A percentile compares a stretch with the other conserved stretches of the same genome.
Conservation (phyloP, 1,140 invertebrate species). For the Chrysopa pallens region DNA sequence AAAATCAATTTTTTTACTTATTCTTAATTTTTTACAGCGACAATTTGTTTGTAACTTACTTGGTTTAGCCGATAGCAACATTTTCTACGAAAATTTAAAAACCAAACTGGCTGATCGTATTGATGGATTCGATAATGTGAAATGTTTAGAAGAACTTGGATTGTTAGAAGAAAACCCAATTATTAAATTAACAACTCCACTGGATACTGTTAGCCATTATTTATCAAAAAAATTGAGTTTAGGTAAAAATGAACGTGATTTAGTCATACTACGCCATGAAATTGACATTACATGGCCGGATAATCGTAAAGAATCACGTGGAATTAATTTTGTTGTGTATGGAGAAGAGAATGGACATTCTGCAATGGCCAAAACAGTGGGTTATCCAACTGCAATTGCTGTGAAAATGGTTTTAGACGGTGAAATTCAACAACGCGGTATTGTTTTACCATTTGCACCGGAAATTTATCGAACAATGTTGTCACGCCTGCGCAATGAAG, state of each 20-base stretch:
- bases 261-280: constrained; percentile 88
- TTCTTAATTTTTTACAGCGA: constrained; percentile 31
- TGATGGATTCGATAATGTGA: constrained; percentile 43
- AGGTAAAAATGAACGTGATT: constrained; percentile 77
- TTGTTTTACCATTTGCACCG: constrained; percentile 70
- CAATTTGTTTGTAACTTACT: constrained; percentile 74
- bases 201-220: constrained; percentile 85
- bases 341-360: constrained; percentile 74
- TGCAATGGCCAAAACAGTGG: constrained; percentile 96
- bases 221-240: constrained; percentile 72
- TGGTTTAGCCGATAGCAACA: constrained; percentile 66
- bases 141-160: constrained; percentile 68
- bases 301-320: constrained; percentile 59
- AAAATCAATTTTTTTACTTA: no score
- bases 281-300: constrained; percentile 85
- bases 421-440: constrained; percentile 93
- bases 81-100: constrained; percentile 87
- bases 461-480: constrained; percentile 87
- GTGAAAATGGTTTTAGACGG: constrained; percentile 94
- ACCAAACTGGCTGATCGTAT: constrained; percentile 58
- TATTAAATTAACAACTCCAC: constrained; percentile 65
- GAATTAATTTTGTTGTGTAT: constrained; percentile 87
- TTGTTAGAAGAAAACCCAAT: constrained; percentile 69
- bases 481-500: constrained; percentile 65
- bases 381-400: constrained; percentile 89